Base-by-base conservation (phyloP, 64 coral and sea anemone species). In the Montipora efflorescens region DNA sequence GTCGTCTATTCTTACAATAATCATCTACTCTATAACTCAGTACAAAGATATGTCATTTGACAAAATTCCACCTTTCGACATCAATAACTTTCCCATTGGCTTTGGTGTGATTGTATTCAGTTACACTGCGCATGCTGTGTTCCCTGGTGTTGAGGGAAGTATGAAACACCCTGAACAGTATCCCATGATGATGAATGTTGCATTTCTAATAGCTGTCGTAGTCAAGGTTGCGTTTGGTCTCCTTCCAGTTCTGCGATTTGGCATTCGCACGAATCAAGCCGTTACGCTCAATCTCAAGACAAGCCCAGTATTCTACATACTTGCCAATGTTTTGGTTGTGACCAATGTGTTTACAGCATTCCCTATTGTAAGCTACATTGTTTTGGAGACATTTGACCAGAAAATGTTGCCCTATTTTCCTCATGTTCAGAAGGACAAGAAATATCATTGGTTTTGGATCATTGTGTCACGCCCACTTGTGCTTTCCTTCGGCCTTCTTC, bases 81-180 rank as follows among this genome's bases (percentile, higher is more conserved):
- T 91, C 59, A 72, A 81, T 47, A 77, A 47, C 16, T 97, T 97
- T 75, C 95, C 95, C 5, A 58, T 97, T 15, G 95, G 92, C 5
- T 97, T 97, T 94, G 95, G 95, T 49, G 94, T 97, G 19, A 97
- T 97, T 72, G 95, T 97, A 13, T 95, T 95, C 52, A 95, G 94
- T 79, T 95, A 95, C 76, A 86, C 80, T 59, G 94, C 94, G 7
- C 94, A 95, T 87, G 94, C 94, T 21, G 89, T 95, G 44, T 97
- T 97, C 78, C 95, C 95, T 6, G 95, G 95, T 52, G 89, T 97
- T 0, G 95, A 97, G 76, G 92, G 91, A 73, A 94, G 95, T 25
- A 97, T 97, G 95, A 81, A 69, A 11, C 89, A 89, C 15, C 95
- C 95, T 47, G 74, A 73, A 1, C 94, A 94, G 67, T 97, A 91